Evolutionary conservation across 2,797 vertebrate species (phyloP).

Genomic region (Columba guinea): DNA sequence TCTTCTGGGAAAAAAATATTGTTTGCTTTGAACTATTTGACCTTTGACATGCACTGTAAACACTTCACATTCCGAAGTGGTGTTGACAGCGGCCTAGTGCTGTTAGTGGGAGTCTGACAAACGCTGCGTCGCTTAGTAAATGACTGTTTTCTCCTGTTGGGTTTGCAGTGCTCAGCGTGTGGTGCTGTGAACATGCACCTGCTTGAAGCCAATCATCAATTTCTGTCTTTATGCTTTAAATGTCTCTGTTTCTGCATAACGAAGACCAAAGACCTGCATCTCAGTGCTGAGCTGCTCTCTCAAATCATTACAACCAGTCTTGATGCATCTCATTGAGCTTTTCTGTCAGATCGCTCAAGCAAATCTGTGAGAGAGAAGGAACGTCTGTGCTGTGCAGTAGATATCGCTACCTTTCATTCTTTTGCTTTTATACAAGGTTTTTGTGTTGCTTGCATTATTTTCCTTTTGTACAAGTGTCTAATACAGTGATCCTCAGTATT

Average conservation of each 20-base stretch:
- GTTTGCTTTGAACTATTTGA: not conserved
- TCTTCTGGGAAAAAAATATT: not conserved
- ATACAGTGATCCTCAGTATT: not conserved
- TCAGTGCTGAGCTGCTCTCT: not conserved
- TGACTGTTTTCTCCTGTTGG: not conserved
- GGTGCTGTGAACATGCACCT: not conserved
- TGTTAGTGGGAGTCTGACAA: not conserved
- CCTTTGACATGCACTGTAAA: not conserved
- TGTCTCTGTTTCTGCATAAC: not conserved
- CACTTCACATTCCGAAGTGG: not conserved
- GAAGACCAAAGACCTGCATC: not conserved
- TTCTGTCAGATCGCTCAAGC: not conserved
- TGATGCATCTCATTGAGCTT: not conserved
- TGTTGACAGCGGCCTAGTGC: not conserved
- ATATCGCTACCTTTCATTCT: not conserved
- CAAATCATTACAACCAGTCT: not conserved
- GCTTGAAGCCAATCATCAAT: not conserved
- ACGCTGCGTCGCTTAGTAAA: not conserved
- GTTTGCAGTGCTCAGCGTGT: accelerated
- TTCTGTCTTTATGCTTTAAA: not conserved
- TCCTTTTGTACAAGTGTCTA: not conserved
- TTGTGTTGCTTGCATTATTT: not conserved
- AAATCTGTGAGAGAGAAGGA: not conserved
- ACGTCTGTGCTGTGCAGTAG: not conserved
- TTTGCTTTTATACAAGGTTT: not conserved